These are phyloP conservation scores for Crambe crambe DNA, from an alignment of 37 sponge, comb jelly and placozoan species.

Conservation along the genomic window DNA sequence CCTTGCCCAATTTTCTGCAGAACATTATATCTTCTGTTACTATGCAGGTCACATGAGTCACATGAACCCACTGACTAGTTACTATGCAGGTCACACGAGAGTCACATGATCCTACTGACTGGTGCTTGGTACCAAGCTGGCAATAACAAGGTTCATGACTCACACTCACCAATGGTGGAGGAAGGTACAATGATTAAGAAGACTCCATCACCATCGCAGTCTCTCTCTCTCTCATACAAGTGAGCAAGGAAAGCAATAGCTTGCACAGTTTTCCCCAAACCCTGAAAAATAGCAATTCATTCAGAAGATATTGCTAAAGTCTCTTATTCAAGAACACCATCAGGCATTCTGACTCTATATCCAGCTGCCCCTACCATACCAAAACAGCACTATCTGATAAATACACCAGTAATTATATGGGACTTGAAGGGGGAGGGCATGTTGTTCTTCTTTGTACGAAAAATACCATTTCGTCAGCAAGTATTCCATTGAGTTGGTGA, in stretches of 20 bases:
- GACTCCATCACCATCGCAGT: constrained; percentile 26
- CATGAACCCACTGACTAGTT: too few relatives aligned
- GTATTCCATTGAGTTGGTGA: constrained; percentile 55
- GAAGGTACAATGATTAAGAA: constrained; percentile 56
- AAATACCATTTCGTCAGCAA: constrained; percentile 70
- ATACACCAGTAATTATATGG: too few relatives aligned
- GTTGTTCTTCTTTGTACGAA: background rate
- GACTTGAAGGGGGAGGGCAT: background rate
- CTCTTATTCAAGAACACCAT: background rate
- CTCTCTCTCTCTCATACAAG: constrained; percentile 25
- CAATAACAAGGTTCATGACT: too few relatives aligned
- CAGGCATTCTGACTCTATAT: background rate
- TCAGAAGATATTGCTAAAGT: background rate
- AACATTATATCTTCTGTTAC: too few relatives aligned
- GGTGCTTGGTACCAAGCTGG: too few relatives aligned
- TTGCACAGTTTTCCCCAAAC: constrained; percentile 67
- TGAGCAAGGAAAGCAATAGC: constrained; percentile 57
- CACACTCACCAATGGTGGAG: constrained; percentile 54
- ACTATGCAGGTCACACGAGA: background rate
- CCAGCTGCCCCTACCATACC: background rate
- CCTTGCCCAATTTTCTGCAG: constrained; percentile 53
- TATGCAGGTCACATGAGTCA: too few relatives aligned
- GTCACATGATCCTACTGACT: background rate
- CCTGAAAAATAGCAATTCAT: constrained; percentile 36
- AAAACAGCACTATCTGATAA: background rate